These are phyloP conservation scores for Dysidea cf. avara DNA, from an alignment of 37 sponge, comb jelly and placozoan genomes.

Conservation along the genomic window DNA sequence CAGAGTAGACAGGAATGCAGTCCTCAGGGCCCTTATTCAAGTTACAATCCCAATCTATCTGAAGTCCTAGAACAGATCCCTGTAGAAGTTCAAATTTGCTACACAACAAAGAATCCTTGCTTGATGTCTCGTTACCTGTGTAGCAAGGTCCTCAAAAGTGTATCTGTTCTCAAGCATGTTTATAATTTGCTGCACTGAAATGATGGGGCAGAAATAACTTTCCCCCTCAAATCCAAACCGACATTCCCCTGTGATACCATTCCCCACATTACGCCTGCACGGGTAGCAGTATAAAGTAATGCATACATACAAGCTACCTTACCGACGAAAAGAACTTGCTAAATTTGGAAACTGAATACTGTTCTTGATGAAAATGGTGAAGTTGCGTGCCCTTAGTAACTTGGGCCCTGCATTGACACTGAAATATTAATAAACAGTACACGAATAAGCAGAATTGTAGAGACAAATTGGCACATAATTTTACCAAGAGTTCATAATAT, in stretches of 20 bases:
- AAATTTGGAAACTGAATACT: slow-evolving; percentile 66
- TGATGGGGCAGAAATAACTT: slow-evolving; percentile 53
- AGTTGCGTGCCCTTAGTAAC: slow-evolving; percentile 19
- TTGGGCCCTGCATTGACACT: too few species aligned
- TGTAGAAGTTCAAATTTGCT: background rate
- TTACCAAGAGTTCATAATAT: too few species aligned
- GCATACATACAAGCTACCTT: background rate
- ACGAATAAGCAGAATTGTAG: too few species aligned
- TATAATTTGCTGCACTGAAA: slow-evolving; percentile 53
- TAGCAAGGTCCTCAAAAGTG: slow-evolving; percentile 13
- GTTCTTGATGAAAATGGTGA: slow-evolving; percentile 86
- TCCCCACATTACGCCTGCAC: too few species aligned
- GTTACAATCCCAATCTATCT: slow-evolving; percentile 66
- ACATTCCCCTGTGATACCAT: too few species aligned
- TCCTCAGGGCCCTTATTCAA: slow-evolving; percentile 8
- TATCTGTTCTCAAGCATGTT: slow-evolving; percentile 31
- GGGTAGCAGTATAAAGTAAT: too few species aligned
- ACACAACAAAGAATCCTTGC: too few species aligned
- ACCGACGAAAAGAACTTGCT: slow-evolving; percentile 29
- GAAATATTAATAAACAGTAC: too few species aligned
- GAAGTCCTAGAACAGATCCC: slow-evolving; percentile 70
- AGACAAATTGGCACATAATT: too few species aligned
- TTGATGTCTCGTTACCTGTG: slow-evolving; percentile 11
- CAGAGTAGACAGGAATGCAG: slow-evolving; percentile 50
- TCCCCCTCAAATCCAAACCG: too few species aligned